phyloP scores from a whole-genome alignment of 2,888 invertebrate species.

The Drosophila meridiana region DNA sequence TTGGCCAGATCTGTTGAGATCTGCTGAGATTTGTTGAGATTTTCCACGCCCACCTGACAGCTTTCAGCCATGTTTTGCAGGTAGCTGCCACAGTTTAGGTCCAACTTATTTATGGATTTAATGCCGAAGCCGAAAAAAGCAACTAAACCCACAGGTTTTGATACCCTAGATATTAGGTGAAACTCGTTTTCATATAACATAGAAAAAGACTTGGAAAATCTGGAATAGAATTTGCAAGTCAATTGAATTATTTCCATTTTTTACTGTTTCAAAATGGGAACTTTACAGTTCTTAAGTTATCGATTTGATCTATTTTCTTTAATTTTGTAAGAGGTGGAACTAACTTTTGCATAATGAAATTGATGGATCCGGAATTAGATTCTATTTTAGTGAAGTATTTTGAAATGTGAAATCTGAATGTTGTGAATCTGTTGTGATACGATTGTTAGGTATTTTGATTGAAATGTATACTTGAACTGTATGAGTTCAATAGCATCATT shows the following conservation, averaged over 20 bases:
- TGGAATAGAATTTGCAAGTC: not conserved
- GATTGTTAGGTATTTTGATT: not conserved
- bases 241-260: not conserved
- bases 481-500: not conserved
- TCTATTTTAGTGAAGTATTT: not conserved
- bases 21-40: conserved; percentile 49
- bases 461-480: not conserved
- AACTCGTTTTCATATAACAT: not conserved
- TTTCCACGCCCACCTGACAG: conserved; percentile 50
- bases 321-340: not conserved
- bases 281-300: not conserved
- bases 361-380: not conserved
- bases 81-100: conserved; percentile 56
- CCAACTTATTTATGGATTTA: conserved; percentile 54
- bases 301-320: not conserved
- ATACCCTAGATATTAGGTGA: conserved; percentile 24
- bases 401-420: not conserved
- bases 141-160: conserved; percentile 3
- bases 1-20: conserved; percentile 42
- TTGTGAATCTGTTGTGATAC: not conserved
- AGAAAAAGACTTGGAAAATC: not conserved
- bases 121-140: not conserved
- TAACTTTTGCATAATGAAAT: not conserved
- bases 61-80: conserved; percentile 37
- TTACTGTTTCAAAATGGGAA: not conserved